Evolutionary conservation across 2,888 invertebrate genomes (phyloP), one percentile per base, ranked within the genome.

Genomic region (Rhingia rostrata): DNA sequence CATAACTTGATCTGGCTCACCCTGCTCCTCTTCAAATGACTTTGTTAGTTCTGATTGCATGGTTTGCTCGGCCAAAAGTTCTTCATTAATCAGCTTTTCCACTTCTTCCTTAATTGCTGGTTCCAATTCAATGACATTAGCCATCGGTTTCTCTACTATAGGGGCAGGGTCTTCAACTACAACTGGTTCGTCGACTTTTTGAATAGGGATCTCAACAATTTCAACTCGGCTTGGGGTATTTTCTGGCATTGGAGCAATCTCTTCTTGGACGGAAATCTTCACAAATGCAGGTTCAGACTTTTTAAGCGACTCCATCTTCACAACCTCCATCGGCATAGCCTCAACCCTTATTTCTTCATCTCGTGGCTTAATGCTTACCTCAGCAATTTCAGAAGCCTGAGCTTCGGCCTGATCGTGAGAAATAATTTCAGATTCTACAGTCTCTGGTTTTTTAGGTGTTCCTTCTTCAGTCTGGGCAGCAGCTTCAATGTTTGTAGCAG

Each of bases 381-480:
- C 88, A 2, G 86, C 87, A 3, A 86, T 69, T 63, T 88, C 88
- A 0, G 90, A 90, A 0, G 90, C 89, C 67, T 89, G 87, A 5
- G 86, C 83, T 37, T 81, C 85, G 2, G 87, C 87, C 72, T 70
- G 75, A 5, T 58, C 61, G 41, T 43, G 61, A 0, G 47, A 10
- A 12, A 61, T 33, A 12, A 10, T 49, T 49, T 78, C 70, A 0
- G 60, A 54, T 66, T 63, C 39, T 4, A 85, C 66, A 58, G 81
- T 49, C n/a, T 66, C 75, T 7, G 54, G 67, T 56, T 88, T 86
- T 56, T 86, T 86, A 7, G 73, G 14, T 4, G 87, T 86, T n/a
- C 79, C 87, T 0, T 74, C 43, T 1, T 79, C 74, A 7, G 63
- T 51, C 14, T 53, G 49, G 6, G 32, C 86, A 22, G 86, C 53